A percentile compares a stretch with the other conserved stretches of the same genome.
Evolutionary conservation across 2,797 vertebrate genomes (phyloP).

Genomic region (Eupleurogrammus muticus): DNA sequence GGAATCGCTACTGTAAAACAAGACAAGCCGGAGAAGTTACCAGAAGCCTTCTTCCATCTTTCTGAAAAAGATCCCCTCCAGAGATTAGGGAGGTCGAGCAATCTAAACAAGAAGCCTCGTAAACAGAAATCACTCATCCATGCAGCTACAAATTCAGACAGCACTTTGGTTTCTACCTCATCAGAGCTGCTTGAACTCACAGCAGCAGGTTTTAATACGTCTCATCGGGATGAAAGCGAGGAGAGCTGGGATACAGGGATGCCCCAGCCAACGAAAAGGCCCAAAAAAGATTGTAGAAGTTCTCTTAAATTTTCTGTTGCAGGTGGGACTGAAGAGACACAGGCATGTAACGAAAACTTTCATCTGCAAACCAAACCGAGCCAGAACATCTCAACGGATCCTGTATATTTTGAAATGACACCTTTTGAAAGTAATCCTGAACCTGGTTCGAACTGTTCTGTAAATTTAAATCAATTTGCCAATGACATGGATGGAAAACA

Average conservation of each 20-base stretch:
- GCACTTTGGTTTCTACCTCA: slow-evolving; percentile 28
- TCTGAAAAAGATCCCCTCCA: slow-evolving; percentile 27
- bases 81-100: slow-evolving; percentile 15
- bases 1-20: slow-evolving; percentile 30
- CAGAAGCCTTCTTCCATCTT: slow-evolving; percentile 11
- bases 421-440: slow-evolving; percentile 27
- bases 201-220: not conserved
- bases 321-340: slow-evolving; percentile 4
- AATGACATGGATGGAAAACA: not conserved
- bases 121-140: slow-evolving; percentile 58
- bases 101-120: slow-evolving; percentile 26
- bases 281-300: slow-evolving; percentile 34
- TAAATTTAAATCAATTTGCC: not conserved
- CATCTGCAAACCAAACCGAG: slow-evolving; percentile 31
- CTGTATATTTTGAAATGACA: slow-evolving; percentile 66
- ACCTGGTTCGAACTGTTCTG: not conserved
- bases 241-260: not conserved
- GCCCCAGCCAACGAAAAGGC: slow-evolving; percentile 46
- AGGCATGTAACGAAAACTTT: not conserved
- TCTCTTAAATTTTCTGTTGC: slow-evolving; percentile 11
- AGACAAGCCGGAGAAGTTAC: not conserved
- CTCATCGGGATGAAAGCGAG: slow-evolving; percentile 3
- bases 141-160: not conserved
- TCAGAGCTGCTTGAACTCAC: slow-evolving; percentile 1
- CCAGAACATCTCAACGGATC: not conserved